These are phyloP conservation scores for Festucalex cinctus DNA, from an alignment of 2,113 vertebrate species.

Conservation along the genomic window DNA sequence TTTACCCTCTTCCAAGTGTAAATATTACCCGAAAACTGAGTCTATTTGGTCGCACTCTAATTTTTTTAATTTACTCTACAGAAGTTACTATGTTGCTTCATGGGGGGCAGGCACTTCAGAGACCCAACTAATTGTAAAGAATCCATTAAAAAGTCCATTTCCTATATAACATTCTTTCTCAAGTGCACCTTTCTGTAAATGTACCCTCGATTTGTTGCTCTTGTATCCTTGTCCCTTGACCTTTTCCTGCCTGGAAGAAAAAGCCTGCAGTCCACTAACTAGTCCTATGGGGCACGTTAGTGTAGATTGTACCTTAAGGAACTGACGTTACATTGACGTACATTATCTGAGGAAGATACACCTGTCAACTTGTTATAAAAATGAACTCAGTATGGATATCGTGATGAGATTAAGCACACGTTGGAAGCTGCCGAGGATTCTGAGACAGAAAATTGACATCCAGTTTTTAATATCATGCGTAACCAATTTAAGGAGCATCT, in stretches of 20 bases:
- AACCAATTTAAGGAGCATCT: slow-evolving; percentile 6
- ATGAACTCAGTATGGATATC: not conserved
- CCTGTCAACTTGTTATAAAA: not conserved
- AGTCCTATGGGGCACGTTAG: no score
- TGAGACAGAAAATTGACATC: not conserved
- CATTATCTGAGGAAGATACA: not conserved
- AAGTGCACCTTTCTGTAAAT: not conserved
- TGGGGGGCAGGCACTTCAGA: not conserved
- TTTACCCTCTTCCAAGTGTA: no score
- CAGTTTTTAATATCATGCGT: not conserved
- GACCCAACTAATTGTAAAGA: not conserved
- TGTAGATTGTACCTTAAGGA: not conserved
- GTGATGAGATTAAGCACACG: slow-evolving; percentile 4
- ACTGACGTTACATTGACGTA: no score
- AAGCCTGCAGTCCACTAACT: not conserved
- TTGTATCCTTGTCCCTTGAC: not conserved
- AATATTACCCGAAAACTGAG: no score
- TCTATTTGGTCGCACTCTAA: no score
- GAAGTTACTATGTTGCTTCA: no score
- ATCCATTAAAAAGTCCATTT: not conserved
- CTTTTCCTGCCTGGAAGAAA: not conserved
- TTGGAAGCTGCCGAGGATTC: not conserved
- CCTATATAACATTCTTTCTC: not conserved
- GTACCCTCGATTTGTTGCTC: not conserved
- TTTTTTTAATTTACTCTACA: no score